Conservation (phyloP, 2,113 vertebrate species). For the Otocyon megalotis region DNA sequence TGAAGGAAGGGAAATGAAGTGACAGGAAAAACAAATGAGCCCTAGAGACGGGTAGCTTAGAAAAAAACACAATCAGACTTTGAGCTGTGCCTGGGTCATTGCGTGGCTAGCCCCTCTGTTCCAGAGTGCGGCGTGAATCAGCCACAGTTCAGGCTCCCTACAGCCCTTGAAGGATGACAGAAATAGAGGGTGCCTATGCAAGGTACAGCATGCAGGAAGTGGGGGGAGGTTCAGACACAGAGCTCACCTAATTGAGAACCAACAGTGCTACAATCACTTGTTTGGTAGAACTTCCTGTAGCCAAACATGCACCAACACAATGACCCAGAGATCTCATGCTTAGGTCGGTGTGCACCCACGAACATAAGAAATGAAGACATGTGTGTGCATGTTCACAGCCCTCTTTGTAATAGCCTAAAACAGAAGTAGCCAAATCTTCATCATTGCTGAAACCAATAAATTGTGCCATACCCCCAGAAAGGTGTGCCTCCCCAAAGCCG, state of each 20-base stretch:
- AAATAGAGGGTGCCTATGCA: not conserved
- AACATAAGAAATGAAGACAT: not conserved
- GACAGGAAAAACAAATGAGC: not conserved
- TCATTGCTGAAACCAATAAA: not conserved
- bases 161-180: not conserved
- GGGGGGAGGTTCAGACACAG: not conserved
- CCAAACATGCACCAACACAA: fast-evolving
- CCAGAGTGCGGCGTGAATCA: fast-evolving
- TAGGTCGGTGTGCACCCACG: fast-evolving
- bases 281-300: fast-evolving
- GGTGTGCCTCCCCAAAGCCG: fast-evolving
- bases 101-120: fast-evolving
- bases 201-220: too few relatives aligned
- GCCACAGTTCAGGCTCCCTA: fast-evolving
- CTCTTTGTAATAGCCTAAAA: too few relatives aligned
- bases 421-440: not conserved
- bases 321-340: not conserved
- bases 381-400: fast-evolving
- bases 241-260: not conserved
- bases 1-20: not conserved
- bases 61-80: not conserved
- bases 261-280: fast-evolving
- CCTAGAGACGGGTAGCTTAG: not conserved
- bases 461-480: not conserved
- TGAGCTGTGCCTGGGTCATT: not conserved